These are phyloP conservation scores for Micrasema longulum DNA, from an alignment of 1,140 invertebrate genomes.

Conservation along the genomic window DNA sequence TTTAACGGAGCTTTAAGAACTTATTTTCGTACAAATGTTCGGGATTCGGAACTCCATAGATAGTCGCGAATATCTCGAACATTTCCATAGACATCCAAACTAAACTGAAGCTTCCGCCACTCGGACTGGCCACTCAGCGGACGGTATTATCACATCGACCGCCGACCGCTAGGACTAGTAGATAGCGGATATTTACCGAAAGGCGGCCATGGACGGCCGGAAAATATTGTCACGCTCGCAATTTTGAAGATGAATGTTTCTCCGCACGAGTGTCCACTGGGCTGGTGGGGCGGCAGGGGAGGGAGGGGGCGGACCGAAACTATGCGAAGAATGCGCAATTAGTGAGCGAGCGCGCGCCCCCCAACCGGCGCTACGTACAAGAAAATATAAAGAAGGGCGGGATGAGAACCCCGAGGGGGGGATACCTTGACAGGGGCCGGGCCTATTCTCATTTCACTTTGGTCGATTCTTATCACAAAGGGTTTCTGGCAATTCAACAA, in stretches of 20 bases:
- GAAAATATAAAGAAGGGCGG: constrained; percentile 76
- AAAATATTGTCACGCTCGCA: constrained; percentile 55
- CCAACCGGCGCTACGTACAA: constrained; percentile 68
- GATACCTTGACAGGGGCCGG: constrained; percentile 28
- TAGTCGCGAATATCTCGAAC: too few species aligned
- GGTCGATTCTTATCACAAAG: constrained; percentile 35
- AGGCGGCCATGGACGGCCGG: constrained; percentile 11
- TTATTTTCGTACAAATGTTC: too few species aligned
- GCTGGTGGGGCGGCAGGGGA: constrained; percentile 58
- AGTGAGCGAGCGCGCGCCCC: constrained; percentile 77
- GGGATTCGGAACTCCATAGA: too few species aligned
- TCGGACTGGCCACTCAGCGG: neutral
- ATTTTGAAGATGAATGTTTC: constrained; percentile 55
- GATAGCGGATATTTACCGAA: constrained; percentile 3
- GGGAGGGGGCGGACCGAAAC: constrained; percentile 75
- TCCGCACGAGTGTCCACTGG: constrained; percentile 48
- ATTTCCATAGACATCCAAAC: neutral
- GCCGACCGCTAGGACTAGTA: constrained; percentile 6
- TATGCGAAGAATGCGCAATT: constrained; percentile 92
- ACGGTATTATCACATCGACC: neutral
- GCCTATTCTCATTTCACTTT: constrained; percentile 38
- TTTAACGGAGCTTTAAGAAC: too few species aligned
- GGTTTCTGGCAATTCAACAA: constrained; percentile 29
- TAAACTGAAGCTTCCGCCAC: neutral
- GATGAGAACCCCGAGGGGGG: constrained; percentile 38